These are phyloP conservation scores for Xiphophorus maculatus DNA, from an alignment of 2,113 vertebrate species.

Conservation along the genomic window DNA sequence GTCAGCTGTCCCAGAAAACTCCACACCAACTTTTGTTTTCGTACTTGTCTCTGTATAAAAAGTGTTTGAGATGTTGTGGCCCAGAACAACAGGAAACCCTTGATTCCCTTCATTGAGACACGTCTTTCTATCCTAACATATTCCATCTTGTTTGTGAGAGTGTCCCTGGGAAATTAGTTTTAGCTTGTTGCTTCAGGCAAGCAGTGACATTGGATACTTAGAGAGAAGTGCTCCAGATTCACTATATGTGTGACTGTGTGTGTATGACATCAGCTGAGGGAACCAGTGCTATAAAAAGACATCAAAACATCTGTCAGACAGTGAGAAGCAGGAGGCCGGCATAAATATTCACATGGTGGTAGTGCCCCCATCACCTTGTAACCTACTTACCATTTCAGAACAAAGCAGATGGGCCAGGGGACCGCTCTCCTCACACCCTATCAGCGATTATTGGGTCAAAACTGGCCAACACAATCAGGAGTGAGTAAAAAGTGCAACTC, in stretches of 20 bases:
- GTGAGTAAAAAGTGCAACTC: constrained; percentile 1
- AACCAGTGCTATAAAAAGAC: constrained; percentile 65
- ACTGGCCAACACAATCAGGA: constrained; percentile 17
- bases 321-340: constrained; percentile 11
- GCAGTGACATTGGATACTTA: constrained; percentile 55
- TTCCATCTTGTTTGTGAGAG: constrained; percentile 23
- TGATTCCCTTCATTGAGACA: constrained; percentile 40
- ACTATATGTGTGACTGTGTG: constrained; percentile 20
- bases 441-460: constrained; percentile 3
- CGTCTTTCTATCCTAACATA: constrained; percentile 29
- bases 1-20: constrained; percentile 49
- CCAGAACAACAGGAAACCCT: constrained; percentile 20
- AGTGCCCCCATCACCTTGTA: constrained; percentile 27
- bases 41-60: constrained; percentile 2
- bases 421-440: not conserved
- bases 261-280: constrained; percentile 44
- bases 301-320: constrained; percentile 62
- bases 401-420: constrained; percentile 26
- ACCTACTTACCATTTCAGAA: constrained; percentile 56
- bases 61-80: constrained; percentile 17
- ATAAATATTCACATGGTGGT: constrained; percentile 52
- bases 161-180: constrained; percentile 37
- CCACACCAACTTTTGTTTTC: not conserved
- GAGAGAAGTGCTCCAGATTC: constrained; percentile 59
- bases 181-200: constrained; percentile 39